phyloP scores from a whole-genome alignment of 2,888 invertebrate genomes.

The Conomelus anceps region DNA sequence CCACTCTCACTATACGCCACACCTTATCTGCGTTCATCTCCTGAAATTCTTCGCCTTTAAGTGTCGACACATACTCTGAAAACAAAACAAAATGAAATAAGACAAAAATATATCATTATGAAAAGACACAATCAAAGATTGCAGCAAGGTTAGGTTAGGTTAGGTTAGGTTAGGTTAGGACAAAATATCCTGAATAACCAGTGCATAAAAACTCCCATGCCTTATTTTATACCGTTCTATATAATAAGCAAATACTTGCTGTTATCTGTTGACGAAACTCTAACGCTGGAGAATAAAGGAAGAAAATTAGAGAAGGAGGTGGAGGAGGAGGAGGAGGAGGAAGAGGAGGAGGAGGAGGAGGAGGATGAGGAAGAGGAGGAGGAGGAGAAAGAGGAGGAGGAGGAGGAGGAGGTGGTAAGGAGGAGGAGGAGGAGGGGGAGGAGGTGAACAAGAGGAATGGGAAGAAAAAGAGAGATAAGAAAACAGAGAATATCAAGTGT shows the following conservation, averaged over 20 bases:
- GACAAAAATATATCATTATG: too few relatives aligned
- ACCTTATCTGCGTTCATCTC: not conserved
- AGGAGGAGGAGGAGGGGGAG: not conserved
- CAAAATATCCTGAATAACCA: too few relatives aligned
- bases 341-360: not conserved
- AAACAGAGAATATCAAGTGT: too few relatives aligned
- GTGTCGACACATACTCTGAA: not conserved
- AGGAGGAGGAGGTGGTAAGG: not conserved
- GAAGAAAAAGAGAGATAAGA: not conserved
- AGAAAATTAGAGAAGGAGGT: not conserved
- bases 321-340: not conserved
- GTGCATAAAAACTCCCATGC: too few relatives aligned
- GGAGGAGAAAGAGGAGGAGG: not conserved
- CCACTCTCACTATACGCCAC: not conserved
- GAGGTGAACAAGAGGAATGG: too few relatives aligned
- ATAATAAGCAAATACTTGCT: too few relatives aligned
- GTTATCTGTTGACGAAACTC: too few relatives aligned
- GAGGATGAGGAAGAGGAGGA: not conserved
- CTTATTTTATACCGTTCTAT: too few relatives aligned
- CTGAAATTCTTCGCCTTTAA: constrained; percentile 2
- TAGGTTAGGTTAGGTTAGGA: too few relatives aligned
- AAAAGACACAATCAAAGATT: too few relatives aligned
- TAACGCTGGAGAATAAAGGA: not conserved
- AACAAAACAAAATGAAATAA: too few relatives aligned
- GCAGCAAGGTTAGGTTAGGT: too few relatives aligned